Conservation (phyloP, 2,113 vertebrate species). For the Lipophrys pholis region DNA sequence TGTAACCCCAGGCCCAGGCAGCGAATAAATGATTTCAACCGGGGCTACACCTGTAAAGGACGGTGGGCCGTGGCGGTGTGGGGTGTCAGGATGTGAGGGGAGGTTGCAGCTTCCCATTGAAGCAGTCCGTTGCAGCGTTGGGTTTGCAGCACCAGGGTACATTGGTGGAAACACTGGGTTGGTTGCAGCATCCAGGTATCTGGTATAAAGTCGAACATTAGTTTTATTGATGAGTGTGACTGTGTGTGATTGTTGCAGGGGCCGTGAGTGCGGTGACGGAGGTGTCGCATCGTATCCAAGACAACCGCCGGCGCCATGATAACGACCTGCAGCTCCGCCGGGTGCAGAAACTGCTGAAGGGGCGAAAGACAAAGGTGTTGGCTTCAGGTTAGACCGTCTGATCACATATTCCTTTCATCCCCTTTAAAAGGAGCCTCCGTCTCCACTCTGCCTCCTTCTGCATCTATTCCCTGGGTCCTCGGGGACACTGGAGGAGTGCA, state of each 20-base stretch:
- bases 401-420: constrained; percentile 92
- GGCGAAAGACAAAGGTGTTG: constrained; percentile 88
- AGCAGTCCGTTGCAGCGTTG: no score
- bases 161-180: no score
- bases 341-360: constrained; percentile 91
- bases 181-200: no score
- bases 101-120: no score
- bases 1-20: no score
- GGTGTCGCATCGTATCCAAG: constrained; percentile 80
- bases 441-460: constrained; percentile 34
- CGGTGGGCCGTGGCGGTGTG: no score
- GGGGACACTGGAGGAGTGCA: constrained; percentile 46
- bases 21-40: no score
- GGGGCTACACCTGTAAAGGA: no score
- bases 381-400: constrained; percentile 92
- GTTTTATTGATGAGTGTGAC: not conserved
- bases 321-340: constrained; percentile 90
- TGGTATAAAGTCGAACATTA: no score
- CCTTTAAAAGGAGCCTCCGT: constrained; percentile 76
- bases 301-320: constrained; percentile 83
- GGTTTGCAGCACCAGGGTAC: no score
- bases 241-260: constrained; percentile 67
- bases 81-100: no score
- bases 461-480: constrained; percentile 20
- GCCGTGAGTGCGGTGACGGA: constrained; percentile 75